Percentiles rank a stretch among this genome's conserved stretches.
Evolutionary conservation across 1,140 invertebrate genomes (phyloP).

Genomic region (Babylonia areolata): DNA sequence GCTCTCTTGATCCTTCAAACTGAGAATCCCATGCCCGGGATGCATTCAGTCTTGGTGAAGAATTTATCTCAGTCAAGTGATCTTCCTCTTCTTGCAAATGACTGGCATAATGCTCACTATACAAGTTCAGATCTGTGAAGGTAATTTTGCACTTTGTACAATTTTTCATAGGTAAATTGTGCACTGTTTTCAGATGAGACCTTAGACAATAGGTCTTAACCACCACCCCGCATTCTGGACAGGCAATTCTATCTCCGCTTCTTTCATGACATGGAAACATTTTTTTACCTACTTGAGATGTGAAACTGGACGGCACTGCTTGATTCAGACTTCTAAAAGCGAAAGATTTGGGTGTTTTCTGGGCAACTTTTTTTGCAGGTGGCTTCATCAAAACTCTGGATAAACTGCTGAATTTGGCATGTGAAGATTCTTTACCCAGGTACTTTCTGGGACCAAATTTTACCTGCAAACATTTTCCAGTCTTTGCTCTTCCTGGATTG

Average conservation of each 20-base stretch:
- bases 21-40: background rate
- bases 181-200: background rate
- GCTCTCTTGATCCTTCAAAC: background rate
- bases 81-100: conserved; percentile 5
- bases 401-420: background rate
- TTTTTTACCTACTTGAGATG: background rate
- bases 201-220: background rate
- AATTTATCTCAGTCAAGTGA: background rate
- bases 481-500: background rate
- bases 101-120: conserved; percentile 11
- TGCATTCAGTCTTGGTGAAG: background rate
- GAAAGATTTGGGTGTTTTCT: background rate
- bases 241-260: background rate
- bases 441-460: conserved; percentile 2
- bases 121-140: background rate
- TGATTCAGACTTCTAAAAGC: background rate
- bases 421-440: background rate
- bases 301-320: background rate
- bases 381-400: background rate
- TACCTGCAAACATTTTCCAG: background rate
- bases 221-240: background rate
- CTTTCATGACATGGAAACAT: conserved; percentile 1
- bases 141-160: background rate
- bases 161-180: background rate
- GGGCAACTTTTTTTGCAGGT: background rate